Evolutionary conservation across 1,140 invertebrate genomes (phyloP).

Genomic region (Drosophila pallidifrons): DNA sequence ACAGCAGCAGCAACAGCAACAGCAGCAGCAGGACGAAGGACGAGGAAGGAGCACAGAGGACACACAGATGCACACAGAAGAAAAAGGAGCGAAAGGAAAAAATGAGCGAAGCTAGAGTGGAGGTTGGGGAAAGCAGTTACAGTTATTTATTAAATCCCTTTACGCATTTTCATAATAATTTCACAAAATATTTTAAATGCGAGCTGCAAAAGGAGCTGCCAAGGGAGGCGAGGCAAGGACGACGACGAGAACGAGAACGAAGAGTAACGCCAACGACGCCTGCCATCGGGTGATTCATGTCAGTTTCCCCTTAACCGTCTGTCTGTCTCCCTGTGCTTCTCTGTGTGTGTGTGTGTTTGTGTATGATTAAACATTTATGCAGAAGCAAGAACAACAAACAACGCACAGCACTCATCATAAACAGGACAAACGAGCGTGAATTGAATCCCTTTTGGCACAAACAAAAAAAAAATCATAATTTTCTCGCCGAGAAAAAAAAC

Average conservation of each 20-base stretch:
- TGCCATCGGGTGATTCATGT: constrained; percentile 76
- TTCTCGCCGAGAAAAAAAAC: constrained; percentile 35
- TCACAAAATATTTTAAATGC: constrained; percentile 81
- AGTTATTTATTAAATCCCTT: constrained; percentile 85
- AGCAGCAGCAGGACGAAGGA: neutral
- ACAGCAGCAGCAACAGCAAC: constrained; percentile 53
- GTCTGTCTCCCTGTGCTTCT: constrained; percentile 12
- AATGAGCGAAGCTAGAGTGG: constrained; percentile 17
- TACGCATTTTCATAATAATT: constrained; percentile 85
- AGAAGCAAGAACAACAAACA: constrained; percentile 41
- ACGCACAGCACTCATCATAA: constrained; percentile 69
- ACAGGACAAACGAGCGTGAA: constrained; percentile 72
- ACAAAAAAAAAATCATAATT: constrained; percentile 73
- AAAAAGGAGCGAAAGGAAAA: constrained; percentile 61
- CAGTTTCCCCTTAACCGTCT: constrained; percentile 23
- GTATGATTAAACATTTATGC: constrained; percentile 76
- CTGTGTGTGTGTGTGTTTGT: constrained; percentile 31
- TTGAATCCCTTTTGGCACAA: constrained; percentile 82
- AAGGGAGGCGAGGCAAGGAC: constrained; percentile 7
- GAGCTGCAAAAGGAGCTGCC: constrained; percentile 22
- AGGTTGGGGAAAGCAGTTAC: constrained; percentile 70
- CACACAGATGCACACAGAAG: constrained; percentile 69
- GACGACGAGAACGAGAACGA: constrained; percentile 7
- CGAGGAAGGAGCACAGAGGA: neutral
- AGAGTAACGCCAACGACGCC: constrained; percentile 36